Evolutionary conservation across 2,888 invertebrate species (phyloP), one percentile per base, ranked within the genome.

Genomic region (Deilephila elpenor): DNA sequence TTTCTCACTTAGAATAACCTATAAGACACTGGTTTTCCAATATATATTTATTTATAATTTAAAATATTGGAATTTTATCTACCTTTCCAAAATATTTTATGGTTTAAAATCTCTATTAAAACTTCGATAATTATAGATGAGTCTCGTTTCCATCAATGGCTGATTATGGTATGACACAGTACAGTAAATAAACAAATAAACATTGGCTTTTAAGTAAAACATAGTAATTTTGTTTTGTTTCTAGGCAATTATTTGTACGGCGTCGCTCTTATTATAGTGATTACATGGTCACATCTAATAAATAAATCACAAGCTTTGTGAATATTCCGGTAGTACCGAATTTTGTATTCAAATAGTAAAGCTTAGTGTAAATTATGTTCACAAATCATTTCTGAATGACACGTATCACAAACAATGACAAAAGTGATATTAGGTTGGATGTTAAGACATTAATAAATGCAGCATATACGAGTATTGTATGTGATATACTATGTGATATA

Each of bases 1-100:
- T 81, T 79, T 78, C 79, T 76, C 83, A 81, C 83, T 81, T 83
- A 78, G 83, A 83, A 82, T 79, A 81, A 78, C 73, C 73, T 73
- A 75, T 74, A 75, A 76, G 76, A 11, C 14, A 44, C 14, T 44
- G 44, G 44, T 44, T 44, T 44, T 44, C 44, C 44, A 76, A 78
- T 75, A 74, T 75, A 71, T 56, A 56, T 56, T n/a, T 56, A 56
- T 56, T 6, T 19, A 56, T 56, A 0, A 44, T 11, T 0, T 14
- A 44, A 8, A 11, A 11, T 11, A 44, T 44, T 44, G 14, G 0
- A 44, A 25, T 25, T 25, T 25, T 25, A 8, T 37, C 1, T 37
- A 25, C 25, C 25, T 25, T 37, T 37, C 44, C 44, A 44, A 44
- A 11, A 44, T 11, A 8, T 11, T 44, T 0, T 14, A 44, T 44